Percentiles rank a stretch among this genome's conserved stretches.
phyloP scores from a whole-genome alignment of 2,113 vertebrate species.

The Pachypanchax playfairii region DNA sequence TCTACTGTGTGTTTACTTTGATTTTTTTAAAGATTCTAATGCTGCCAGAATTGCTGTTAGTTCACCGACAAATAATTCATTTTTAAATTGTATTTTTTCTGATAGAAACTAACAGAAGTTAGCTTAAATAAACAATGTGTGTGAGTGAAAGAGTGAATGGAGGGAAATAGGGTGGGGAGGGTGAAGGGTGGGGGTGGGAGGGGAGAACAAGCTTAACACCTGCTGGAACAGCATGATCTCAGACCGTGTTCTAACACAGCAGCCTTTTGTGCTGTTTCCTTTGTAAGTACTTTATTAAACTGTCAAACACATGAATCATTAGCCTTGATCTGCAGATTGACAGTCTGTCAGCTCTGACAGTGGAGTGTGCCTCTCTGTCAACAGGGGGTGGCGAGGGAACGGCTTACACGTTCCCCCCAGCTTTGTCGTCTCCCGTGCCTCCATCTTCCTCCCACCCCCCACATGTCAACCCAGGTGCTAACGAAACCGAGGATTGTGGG shows the following conservation, averaged over 20 bases:
- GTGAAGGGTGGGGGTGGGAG: too few relatives aligned
- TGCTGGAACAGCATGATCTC: constrained; percentile 31
- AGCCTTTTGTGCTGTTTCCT: constrained; percentile 43
- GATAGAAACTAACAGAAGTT: background rate
- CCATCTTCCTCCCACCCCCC: constrained; percentile 70
- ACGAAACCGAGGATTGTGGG: constrained; percentile 71
- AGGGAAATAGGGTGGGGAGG: background rate
- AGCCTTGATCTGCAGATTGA: constrained; percentile 71
- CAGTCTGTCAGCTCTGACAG: constrained; percentile 72
- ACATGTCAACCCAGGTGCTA: constrained; percentile 75
- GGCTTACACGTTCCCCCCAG: constrained; percentile 53
- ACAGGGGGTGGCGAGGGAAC: constrained; percentile 55
- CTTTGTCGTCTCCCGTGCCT: constrained; percentile 56
- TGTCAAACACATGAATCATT: constrained; percentile 69
- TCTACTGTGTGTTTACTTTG: background rate
- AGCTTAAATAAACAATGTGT: constrained; percentile 3
- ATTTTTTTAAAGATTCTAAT: constrained; percentile 4
- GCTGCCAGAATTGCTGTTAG: background rate
- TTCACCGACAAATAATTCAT: too few relatives aligned
- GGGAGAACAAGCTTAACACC: constrained; percentile 23
- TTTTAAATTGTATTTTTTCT: background rate
- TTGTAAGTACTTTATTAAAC: constrained; percentile 64
- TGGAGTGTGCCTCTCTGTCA: constrained; percentile 62
- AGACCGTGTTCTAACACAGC: constrained; percentile 22
- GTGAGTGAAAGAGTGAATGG: background rate